A percentile compares a stretch with the other conserved stretches of the same genome.
Evolutionary conservation across 2,113 vertebrate genomes (phyloP).

Genomic region (Romanogobio albipinnatus): DNA sequence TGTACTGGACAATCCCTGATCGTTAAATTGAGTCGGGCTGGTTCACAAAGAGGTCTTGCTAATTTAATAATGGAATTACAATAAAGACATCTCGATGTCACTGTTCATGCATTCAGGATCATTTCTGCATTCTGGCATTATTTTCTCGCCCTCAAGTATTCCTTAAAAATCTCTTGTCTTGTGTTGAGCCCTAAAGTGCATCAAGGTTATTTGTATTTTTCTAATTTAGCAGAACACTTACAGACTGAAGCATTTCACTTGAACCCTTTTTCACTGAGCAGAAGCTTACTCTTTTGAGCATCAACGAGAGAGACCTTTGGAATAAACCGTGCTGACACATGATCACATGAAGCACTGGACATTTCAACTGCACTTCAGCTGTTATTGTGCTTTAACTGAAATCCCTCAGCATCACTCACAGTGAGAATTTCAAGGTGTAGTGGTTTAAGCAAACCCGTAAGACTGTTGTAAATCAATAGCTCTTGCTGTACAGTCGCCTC

Average conservation of each 20-base stretch:
- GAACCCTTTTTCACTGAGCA: background rate
- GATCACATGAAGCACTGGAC: conserved; percentile 18
- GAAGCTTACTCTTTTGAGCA: background rate
- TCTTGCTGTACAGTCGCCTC: conserved; percentile 24
- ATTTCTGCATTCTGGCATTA: background rate
- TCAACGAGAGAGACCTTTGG: background rate
- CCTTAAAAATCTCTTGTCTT: background rate
- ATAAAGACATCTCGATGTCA: conserved; percentile 67
- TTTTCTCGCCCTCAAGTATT: background rate
- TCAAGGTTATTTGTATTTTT: background rate
- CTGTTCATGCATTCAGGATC: background rate
- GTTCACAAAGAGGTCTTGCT: conserved; percentile 64
- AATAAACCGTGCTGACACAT: background rate
- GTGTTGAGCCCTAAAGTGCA: background rate
- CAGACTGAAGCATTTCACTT: background rate
- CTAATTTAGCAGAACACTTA: background rate
- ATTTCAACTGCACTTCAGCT: background rate
- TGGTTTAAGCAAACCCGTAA: conserved; percentile 27
- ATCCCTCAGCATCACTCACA: background rate
- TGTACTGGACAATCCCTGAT: conserved; percentile 72
- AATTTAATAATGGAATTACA: conserved; percentile 67
- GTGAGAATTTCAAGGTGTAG: conserved; percentile 30
- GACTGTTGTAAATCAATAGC: conserved; percentile 36
- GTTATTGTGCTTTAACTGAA: conserved; percentile 1
- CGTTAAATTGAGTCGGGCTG: conserved; percentile 68